A percentile compares a stretch with the other conserved stretches of the same genome.
These are phyloP conservation scores for Antheraea pernyi DNA, from an alignment of 1,140 invertebrate genomes.

Conservation along the genomic window DNA sequence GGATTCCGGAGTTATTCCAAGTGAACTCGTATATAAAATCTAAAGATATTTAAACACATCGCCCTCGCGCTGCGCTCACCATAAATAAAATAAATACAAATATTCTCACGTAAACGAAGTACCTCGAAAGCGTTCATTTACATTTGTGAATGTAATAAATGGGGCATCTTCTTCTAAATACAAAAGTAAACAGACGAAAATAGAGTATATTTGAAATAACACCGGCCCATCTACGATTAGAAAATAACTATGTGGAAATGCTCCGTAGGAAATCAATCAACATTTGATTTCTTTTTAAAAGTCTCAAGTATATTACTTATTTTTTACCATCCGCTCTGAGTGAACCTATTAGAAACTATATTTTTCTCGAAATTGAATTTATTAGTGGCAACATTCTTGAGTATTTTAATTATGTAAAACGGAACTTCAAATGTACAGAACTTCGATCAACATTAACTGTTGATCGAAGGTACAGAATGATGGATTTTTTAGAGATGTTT, in stretches of 20 bases:
- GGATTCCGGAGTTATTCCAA: slow-evolving; percentile 62
- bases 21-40: slow-evolving; percentile 68
- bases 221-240: slow-evolving; percentile 26
- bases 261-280: slow-evolving; percentile 4
- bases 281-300: not conserved
- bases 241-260: slow-evolving; percentile 13
- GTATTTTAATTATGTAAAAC: no score
- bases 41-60: slow-evolving; percentile 75
- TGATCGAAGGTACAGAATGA: no score
- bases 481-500: no score
- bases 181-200: slow-evolving; percentile 57
- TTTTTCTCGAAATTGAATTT: no score
- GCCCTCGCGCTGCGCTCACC: slow-evolving; percentile 63
- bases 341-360: no score
- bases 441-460: no score
- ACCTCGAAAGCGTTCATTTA: slow-evolving; percentile 75
- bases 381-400: no score
- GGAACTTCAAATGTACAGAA: no score
- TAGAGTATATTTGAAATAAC: slow-evolving; percentile 42
- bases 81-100: slow-evolving; percentile 79
- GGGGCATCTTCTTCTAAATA: slow-evolving; percentile 68
- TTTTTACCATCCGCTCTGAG: no score
- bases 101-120: slow-evolving; percentile 77
- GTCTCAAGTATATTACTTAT: not conserved
- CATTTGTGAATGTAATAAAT: slow-evolving; percentile 78